A percentile compares a stretch with the other conserved stretches of the same genome.
phyloP scores from a whole-genome alignment of 2,888 invertebrate genomes.

The Tetropium fuscum region DNA sequence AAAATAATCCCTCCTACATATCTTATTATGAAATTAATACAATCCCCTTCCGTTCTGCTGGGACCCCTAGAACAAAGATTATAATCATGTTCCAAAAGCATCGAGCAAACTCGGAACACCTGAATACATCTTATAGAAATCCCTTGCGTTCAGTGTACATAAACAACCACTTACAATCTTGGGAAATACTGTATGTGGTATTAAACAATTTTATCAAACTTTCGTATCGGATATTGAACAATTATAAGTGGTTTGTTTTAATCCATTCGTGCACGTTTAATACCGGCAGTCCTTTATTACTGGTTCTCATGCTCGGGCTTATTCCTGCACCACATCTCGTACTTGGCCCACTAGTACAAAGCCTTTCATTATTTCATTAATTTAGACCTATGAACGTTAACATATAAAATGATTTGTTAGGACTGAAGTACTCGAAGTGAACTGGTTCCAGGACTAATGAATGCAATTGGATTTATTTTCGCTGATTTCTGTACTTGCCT shows the following conservation, averaged over 20 bases:
- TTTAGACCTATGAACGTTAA: neutral
- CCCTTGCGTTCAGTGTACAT: conserved; percentile 9
- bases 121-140: conserved; percentile 6
- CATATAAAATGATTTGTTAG: too few relatives aligned
- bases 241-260: conserved; percentile 35
- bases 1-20: too few relatives aligned
- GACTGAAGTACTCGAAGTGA: too few relatives aligned
- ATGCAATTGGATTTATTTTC: too few relatives aligned
- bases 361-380: neutral
- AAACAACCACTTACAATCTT: conserved; percentile 16
- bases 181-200: conserved; percentile 32
- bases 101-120: conserved; percentile 31
- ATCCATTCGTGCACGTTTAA: conserved; percentile 26
- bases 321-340: conserved; percentile 5
- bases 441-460: too few relatives aligned
- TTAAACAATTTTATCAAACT: conserved; percentile 39
- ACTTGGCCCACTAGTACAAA: neutral
- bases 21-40: too few relatives aligned
- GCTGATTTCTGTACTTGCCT: too few relatives aligned
- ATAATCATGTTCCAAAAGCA: conserved; percentile 19
- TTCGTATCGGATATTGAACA: conserved; percentile 40
- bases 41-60: neutral
- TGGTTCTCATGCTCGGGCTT: neutral
- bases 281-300: conserved; percentile 9
- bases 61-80: neutral